These are phyloP conservation scores for Amphiprion ocellaris DNA, from an alignment of 2,113 vertebrate genomes.

Conservation along the genomic window DNA sequence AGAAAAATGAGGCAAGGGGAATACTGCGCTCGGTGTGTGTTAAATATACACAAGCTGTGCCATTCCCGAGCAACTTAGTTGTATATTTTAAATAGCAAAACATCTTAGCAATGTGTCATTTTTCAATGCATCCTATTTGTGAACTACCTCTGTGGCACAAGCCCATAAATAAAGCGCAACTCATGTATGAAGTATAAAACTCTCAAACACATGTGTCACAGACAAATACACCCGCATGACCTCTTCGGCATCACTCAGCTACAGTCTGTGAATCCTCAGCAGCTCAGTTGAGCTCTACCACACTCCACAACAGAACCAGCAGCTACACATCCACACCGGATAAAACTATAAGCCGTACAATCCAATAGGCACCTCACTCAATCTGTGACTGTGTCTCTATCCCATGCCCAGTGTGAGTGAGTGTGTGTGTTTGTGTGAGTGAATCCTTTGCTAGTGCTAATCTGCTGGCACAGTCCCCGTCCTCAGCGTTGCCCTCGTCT, in stretches of 20 bases:
- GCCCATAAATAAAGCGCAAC: constrained; percentile 5
- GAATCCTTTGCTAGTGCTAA: constrained; percentile 76
- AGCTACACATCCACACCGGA: constrained; percentile 65
- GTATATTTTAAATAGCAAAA: constrained; percentile 21
- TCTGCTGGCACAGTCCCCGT: constrained; percentile 71
- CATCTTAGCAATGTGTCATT: neutral
- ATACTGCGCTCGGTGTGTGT: constrained; percentile 21
- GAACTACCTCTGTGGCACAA: neutral
- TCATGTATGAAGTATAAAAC: constrained; percentile 14
- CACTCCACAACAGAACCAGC: constrained; percentile 47
- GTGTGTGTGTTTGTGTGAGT: constrained; percentile 47
- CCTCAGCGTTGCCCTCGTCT: constrained; percentile 68
- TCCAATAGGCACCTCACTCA: constrained; percentile 74
- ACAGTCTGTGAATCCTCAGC: constrained; percentile 49
- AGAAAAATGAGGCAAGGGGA: constrained; percentile 43
- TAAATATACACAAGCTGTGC: constrained; percentile 34
- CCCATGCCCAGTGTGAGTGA: constrained; percentile 38
- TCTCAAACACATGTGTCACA: neutral
- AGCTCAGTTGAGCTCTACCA: constrained; percentile 62
- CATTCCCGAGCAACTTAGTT: constrained; percentile 12
- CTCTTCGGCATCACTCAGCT: constrained; percentile 53
- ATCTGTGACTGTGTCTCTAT: constrained; percentile 57
- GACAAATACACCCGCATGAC: constrained; percentile 48
- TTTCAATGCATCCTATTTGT: constrained; percentile 2
- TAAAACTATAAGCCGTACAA: constrained; percentile 71